Conservation (phyloP, 2,888 invertebrate genomes). For the Temnothorax ravouxi region DNA sequence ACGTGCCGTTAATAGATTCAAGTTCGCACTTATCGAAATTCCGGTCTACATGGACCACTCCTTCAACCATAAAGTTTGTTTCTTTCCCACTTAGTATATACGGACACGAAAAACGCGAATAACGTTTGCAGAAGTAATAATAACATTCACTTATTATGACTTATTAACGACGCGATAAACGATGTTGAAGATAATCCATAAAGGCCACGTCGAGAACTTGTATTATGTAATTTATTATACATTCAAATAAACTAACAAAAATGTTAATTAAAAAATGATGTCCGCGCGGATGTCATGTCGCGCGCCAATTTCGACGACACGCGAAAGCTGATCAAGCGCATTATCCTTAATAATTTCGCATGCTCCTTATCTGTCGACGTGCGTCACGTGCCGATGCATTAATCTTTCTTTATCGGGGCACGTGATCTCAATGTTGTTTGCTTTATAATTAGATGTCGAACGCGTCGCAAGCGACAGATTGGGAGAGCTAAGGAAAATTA, state of each 20-base stretch:
- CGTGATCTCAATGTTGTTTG: constrained; percentile 46
- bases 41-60: no score
- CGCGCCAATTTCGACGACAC: constrained; percentile 17
- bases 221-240: background rate
- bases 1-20: constrained; percentile 35
- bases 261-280: background rate
- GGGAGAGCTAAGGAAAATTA: background rate
- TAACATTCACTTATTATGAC: background rate
- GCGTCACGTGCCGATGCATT: constrained; percentile 60
- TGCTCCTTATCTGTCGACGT: constrained; percentile 55
- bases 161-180: background rate
- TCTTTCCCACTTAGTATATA: background rate
- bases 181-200: background rate
- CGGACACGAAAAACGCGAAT: background rate
- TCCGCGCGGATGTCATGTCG: background rate
- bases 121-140: background rate
- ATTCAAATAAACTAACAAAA: background rate
- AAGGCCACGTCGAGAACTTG: background rate
- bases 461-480: background rate
- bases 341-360: constrained; percentile 27
- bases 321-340: constrained; percentile 32
- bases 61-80: background rate
- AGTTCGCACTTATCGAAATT: constrained; percentile 7
- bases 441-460: constrained; percentile 28
- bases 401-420: constrained; percentile 58